Evolutionary conservation across 2,113 vertebrate genomes (phyloP).

Genomic region (Neogobius melanostomus): DNA sequence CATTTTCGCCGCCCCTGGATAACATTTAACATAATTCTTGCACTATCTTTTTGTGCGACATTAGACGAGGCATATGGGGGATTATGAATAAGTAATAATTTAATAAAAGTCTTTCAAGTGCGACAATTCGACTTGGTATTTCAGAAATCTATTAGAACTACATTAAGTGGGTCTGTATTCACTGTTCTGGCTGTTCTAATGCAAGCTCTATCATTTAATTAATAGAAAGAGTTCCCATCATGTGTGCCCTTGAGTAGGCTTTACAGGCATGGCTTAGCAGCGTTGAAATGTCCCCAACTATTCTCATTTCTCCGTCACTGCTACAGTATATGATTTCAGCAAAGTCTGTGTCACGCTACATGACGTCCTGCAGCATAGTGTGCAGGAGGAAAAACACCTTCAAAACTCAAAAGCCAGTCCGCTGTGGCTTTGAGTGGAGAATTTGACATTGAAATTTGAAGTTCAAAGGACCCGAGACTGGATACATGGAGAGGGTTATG

Average conservation of each 20-base stretch:
- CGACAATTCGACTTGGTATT: background rate
- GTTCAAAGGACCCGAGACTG: background rate
- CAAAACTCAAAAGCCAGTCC: background rate
- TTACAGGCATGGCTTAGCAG: background rate
- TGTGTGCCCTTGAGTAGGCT: background rate
- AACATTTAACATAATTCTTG: constrained; percentile 7
- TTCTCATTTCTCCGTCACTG: background rate
- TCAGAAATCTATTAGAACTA: no score
- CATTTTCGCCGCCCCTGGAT: constrained; percentile 1
- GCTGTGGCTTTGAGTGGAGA: background rate
- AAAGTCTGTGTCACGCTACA: background rate
- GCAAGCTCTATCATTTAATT: background rate
- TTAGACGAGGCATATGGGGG: background rate
- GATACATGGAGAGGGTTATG: no score
- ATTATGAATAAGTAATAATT: constrained; percentile 9
- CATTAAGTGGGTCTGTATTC: no score
- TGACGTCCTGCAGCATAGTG: background rate
- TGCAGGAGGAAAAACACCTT: background rate
- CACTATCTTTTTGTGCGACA: background rate
- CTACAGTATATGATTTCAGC: background rate
- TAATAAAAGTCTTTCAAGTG: constrained; percentile 1
- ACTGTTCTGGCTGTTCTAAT: background rate
- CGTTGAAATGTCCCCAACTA: background rate
- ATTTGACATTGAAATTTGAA: background rate
- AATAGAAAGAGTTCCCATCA: background rate